Conservation (phyloP, 2,113 vertebrate species). For the Elaphurus davidianus region DNA sequence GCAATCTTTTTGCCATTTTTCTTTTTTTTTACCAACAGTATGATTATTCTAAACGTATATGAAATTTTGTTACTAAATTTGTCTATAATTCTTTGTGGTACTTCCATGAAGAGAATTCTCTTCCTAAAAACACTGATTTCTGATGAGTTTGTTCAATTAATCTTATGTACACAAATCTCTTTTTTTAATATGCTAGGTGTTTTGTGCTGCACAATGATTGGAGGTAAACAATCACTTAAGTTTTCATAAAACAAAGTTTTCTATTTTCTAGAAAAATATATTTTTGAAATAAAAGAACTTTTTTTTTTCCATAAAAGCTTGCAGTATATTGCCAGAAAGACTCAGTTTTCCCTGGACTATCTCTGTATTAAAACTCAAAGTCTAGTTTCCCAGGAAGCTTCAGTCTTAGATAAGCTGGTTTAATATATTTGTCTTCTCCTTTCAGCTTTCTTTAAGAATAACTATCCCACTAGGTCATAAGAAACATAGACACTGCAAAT, state of each 20-base stretch:
- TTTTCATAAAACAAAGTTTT: background rate
- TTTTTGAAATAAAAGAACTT: background rate
- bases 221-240: background rate
- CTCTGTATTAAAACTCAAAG: background rate
- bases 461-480: background rate
- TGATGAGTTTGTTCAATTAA: background rate
- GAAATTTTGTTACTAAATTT: background rate
- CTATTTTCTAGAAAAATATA: background rate
- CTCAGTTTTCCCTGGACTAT: background rate
- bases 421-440: background rate
- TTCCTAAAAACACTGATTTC: background rate
- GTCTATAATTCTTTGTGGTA: background rate
- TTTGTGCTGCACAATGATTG: background rate
- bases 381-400: background rate
- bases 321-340: background rate
- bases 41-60: background rate
- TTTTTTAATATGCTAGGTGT: background rate
- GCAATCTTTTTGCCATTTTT: background rate
- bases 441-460: background rate
- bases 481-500: background rate
- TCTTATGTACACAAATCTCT: background rate
- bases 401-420: background rate
- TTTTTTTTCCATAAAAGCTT: background rate
- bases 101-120: background rate
- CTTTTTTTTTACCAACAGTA: background rate